phyloP scores from a whole-genome alignment of 2,888 invertebrate species.

The Tipula confusa region DNA sequence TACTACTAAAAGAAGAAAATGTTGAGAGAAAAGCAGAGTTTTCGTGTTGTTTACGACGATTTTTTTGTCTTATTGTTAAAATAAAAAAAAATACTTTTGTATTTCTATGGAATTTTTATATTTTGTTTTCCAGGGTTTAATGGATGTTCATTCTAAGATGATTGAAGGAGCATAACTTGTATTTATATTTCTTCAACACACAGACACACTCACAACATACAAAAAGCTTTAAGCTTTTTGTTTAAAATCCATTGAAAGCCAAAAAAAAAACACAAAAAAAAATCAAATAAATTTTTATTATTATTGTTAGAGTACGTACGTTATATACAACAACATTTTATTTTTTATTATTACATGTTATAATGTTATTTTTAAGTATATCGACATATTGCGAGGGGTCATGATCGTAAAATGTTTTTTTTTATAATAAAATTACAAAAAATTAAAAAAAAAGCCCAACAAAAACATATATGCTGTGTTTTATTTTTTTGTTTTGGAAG shows the following conservation, averaged over 20 bases:
- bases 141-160: slow-evolving; percentile 33
- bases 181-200: neutral
- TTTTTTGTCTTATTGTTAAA: slow-evolving; percentile 5
- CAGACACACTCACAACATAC: too few relatives aligned
- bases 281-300: neutral
- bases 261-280: too few relatives aligned
- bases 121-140: slow-evolving; percentile 33
- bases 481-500: slow-evolving; percentile 3
- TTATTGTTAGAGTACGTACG: neutral
- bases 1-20: too few relatives aligned
- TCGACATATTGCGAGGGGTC: slow-evolving; percentile 1
- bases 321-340: neutral
- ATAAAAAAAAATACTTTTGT: neutral
- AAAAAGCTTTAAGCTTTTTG: neutral
- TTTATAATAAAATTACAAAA: neutral
- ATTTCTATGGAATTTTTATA: neutral
- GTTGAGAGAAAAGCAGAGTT: neutral
- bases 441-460: neutral
- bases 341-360: slow-evolving; percentile 13
- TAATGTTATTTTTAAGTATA: slow-evolving; percentile 12
- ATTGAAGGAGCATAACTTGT: slow-evolving; percentile 32
- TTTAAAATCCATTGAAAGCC: slow-evolving; percentile 9
- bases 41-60: too few relatives aligned
- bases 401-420: neutral
- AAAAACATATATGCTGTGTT: neutral